Evolutionary conservation across 2,888 invertebrate genomes (phyloP).

Genomic region (Pemphredon lugubris): DNA sequence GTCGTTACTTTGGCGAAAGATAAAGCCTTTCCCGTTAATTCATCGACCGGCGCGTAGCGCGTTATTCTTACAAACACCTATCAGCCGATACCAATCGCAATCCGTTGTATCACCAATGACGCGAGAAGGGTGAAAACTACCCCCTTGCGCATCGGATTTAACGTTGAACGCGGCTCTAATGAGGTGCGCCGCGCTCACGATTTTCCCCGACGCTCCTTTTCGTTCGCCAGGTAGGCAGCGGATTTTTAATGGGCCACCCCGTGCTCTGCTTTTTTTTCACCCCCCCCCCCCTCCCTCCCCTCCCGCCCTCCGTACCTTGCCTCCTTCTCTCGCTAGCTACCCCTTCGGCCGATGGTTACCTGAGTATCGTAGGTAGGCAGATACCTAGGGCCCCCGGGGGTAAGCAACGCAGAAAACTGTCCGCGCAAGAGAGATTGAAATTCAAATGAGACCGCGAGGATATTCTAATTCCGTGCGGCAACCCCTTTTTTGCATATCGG

Average conservation of each 20-base stretch:
- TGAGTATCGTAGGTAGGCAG: conserved; percentile 68
- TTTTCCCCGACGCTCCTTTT: conserved; percentile 27
- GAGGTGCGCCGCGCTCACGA: conserved; percentile 69
- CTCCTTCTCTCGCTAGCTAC: conserved; percentile 45
- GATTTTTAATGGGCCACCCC: conserved; percentile 71
- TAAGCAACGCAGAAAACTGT: conserved; percentile 63
- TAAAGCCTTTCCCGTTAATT: too few species aligned
- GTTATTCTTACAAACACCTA: conserved; percentile 26
- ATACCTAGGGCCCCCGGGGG: conserved; percentile 57
- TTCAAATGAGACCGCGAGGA: conserved; percentile 82
- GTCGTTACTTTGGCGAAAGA: too few species aligned
- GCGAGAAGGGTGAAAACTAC: conserved; percentile 19
- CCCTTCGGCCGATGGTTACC: conserved; percentile 69
- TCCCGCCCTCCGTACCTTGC: conserved; percentile 1
- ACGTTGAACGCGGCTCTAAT: conserved; percentile 77
- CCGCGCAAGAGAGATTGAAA: conserved; percentile 76
- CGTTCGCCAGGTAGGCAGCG: conserved; percentile 64
- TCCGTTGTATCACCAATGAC: conserved; percentile 31
- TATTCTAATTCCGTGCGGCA: conserved; percentile 80
- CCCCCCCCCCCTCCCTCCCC: conserved; percentile 1
- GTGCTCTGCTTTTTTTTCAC: conserved; percentile 55
- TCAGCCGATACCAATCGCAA: conserved; percentile 30
- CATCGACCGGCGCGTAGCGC: too few species aligned
- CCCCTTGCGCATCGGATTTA: conserved; percentile 60
- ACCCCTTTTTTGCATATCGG: conserved; percentile 80